Percentiles rank a stretch among this genome's conserved stretches.
These are phyloP conservation scores for Chloromyia formosa DNA, from an alignment of 2,888 invertebrate species.

Conservation along the genomic window DNA sequence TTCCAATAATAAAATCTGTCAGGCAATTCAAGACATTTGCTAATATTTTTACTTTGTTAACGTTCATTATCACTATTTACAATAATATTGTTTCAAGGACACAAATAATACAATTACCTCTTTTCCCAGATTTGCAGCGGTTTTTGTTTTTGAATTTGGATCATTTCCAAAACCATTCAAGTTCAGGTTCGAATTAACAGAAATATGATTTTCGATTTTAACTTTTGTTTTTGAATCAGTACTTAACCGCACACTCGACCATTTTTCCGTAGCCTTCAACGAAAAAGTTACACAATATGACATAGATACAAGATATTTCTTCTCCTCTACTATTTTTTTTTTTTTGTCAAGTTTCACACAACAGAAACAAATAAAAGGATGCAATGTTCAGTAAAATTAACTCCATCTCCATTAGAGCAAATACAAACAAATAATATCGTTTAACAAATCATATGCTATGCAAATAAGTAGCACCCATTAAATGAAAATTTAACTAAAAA, in stretches of 20 bases:
- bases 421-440: no score
- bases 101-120: constrained; percentile 52
- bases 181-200: constrained; percentile 56
- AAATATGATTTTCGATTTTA: constrained; percentile 56
- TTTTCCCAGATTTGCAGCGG: constrained; percentile 53
- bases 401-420: no score
- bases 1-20: no score
- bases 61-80: no score
- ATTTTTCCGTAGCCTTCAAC: constrained; percentile 55
- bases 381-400: not conserved
- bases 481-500: not conserved
- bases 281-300: not conserved
- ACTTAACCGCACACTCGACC: constrained; percentile 56
- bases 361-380: not conserved
- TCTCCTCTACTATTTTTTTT: not conserved
- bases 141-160: constrained; percentile 52
- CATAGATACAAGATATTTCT: constrained; percentile 1
- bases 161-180: constrained; percentile 55
- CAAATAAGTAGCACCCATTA: no score
- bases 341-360: not conserved
- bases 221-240: constrained; percentile 56
- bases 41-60: no score
- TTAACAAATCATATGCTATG: no score
- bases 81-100: no score
- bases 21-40: no score